Evolutionary conservation across 30 jellyfish, hydroid and myxozoan genomes (phyloP).

Genomic region (Chrysaora quinquecirrha): DNA sequence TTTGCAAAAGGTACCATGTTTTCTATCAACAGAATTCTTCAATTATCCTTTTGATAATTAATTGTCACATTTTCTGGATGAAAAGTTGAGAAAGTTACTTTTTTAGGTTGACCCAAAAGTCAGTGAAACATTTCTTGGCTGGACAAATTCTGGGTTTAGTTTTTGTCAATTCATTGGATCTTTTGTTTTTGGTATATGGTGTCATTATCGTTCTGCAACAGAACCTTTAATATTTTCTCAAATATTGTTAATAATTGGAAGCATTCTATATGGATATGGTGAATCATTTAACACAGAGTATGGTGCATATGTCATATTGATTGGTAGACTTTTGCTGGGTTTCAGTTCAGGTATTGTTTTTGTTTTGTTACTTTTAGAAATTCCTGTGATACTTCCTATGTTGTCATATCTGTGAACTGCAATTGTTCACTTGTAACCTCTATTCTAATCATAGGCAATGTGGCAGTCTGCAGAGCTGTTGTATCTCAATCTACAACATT

Average conservation of each 20-base stretch:
- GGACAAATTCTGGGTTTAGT: conserved; percentile 76
- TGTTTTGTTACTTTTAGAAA: conserved; percentile 1
- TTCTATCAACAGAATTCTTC: no score
- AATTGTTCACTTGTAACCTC: no score
- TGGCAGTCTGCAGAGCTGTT: conserved; percentile 71
- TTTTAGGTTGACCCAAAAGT: conserved; percentile 61
- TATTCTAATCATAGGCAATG: conserved; percentile 18
- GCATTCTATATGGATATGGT: conserved; percentile 66
- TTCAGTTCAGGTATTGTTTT: conserved; percentile 53
- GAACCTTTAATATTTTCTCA: conserved; percentile 58
- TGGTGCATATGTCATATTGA: conserved; percentile 57
- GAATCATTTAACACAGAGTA: conserved; percentile 12
- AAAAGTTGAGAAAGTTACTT: no score
- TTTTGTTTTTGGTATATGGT: conserved; percentile 70
- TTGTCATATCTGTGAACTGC: background rate
- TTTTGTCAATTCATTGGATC: conserved; percentile 46
- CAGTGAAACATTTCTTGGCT: conserved; percentile 70
- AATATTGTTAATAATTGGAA: conserved; percentile 34
- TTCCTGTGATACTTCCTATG: background rate
- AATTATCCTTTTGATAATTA: no score
- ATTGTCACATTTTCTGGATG: no score
- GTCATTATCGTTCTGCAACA: conserved; percentile 45
- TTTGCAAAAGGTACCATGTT: conserved; percentile 56
- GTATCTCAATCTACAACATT: conserved; percentile 63
- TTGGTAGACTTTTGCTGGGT: conserved; percentile 70